phyloP scores from a whole-genome alignment of 2,113 vertebrate species.

The Puma concolor region DNA sequence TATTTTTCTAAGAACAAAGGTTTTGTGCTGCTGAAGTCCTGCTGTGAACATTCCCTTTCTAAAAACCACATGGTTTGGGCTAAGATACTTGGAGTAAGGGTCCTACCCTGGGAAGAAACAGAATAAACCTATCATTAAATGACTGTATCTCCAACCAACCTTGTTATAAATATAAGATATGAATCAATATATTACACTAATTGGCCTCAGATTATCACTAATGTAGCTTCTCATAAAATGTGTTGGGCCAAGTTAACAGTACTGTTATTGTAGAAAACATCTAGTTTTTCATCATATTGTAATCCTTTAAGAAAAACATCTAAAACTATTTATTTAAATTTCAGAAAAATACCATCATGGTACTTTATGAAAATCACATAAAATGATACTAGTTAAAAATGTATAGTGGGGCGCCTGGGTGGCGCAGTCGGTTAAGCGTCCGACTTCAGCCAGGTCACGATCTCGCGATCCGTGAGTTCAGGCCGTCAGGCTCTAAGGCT shows the following conservation, averaged over 20 bases:
- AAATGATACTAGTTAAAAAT: background rate
- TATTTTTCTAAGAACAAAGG: background rate
- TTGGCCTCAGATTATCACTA: background rate
- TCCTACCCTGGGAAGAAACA: background rate
- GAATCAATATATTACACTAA: background rate
- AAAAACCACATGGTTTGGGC: fast-evolving
- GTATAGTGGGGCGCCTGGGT: no score
- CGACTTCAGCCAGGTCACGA: no score
- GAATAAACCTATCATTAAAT: background rate
- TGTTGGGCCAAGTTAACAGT: background rate
- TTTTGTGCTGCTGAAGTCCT: background rate
- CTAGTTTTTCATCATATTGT: background rate
- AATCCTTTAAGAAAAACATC: background rate
- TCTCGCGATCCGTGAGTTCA: no score
- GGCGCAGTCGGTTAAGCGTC: no score
- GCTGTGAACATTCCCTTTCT: background rate
- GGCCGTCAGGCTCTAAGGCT: no score
- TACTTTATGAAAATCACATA: background rate
- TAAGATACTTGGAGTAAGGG: background rate
- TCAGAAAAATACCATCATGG: background rate
- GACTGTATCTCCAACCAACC: fast-evolving
- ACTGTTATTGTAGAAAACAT: background rate
- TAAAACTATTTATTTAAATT: background rate
- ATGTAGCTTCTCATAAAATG: background rate
- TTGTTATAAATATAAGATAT: background rate